Base-by-base conservation (phyloP, 2,113 vertebrate species). In the Serilophus lunatus region DNA sequence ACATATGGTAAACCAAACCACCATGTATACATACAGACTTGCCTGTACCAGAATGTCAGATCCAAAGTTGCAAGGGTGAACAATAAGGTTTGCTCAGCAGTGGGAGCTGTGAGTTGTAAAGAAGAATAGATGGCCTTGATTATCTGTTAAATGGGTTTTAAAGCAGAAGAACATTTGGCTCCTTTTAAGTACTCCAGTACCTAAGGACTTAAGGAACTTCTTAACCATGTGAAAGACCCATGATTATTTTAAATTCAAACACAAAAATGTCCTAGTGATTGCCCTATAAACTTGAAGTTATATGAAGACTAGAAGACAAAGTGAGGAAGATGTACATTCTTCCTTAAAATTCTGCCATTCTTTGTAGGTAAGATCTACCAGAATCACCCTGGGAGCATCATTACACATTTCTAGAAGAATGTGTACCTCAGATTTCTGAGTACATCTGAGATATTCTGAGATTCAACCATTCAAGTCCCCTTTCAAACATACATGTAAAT, bases 331-430 rank as follows among this genome's bases (percentile, higher is more conserved):
- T 9, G 8, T 38, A 29, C 12, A 8, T 24, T 78, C 33, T 65
- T 65, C 33, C 40, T 56, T 70, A n/a, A 51, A 78, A 18, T 6
- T 65, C 22, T 44, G 3, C 5, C 4, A 15, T 22, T 71, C 28
- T 60, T 82, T 20, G 59, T 15, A 33, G 42, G 29, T 44, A 3
- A 1, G 5, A 13, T 45, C 12, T 72, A 18, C 31, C 16, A 44
- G 11, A 51, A 38, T 42, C 1, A 0, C 16, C 53, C 31, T 84
- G 12, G 19, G 5, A 81, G 3, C 8, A 40, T 1, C 1, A 4
- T 28, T 33, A 18, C 13, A 13, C 1, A 26, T 66, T 78, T 88
- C 42, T 17, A 42, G 23, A 76, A 65, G 25, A 2, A 1, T 65
- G 10, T 24, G 19, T 50, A 29, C 47, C 8, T 70, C 18, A 72